These are phyloP conservation scores for Holothuria scabra DNA, from an alignment of 53 echinoderm and acorn worm genomes.

Conservation along the genomic window DNA sequence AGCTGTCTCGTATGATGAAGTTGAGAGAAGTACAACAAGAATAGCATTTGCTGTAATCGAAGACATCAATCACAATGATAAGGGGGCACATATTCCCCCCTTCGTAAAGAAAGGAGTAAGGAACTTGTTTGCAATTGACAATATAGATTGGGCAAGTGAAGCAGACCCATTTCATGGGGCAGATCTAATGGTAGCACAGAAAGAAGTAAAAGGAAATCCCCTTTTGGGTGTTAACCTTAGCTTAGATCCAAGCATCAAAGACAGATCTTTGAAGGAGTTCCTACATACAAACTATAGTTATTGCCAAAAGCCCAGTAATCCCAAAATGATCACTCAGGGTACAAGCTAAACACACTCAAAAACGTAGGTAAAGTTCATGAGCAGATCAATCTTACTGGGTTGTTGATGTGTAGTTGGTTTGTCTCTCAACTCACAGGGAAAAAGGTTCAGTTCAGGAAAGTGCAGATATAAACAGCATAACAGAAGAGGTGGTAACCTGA, in stretches of 20 bases:
- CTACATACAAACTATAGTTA: too few relatives aligned
- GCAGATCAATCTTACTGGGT: not conserved
- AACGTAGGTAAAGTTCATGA: constrained; percentile 25
- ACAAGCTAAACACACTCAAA: constrained; percentile 6
- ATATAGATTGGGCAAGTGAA: constrained; percentile 28
- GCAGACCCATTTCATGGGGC: constrained; percentile 45
- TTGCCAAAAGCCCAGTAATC: constrained; percentile 14
- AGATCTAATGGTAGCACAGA: constrained; percentile 32
- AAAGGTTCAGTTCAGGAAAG: too few relatives aligned
- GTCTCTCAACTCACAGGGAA: too few relatives aligned
- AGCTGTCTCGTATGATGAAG: constrained; percentile 32
- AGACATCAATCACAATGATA: constrained; percentile 2
- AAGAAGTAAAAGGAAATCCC: constrained; percentile 8
- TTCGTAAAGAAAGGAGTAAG: not conserved
- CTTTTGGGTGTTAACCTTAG: constrained; percentile 7
- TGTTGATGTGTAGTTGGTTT: too few relatives aligned
- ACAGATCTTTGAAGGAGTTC: too few relatives aligned
- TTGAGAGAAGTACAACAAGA: constrained; percentile 15
- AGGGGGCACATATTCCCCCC: too few relatives aligned
- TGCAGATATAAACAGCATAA: too few relatives aligned
- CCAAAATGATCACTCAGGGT: constrained; percentile 9
- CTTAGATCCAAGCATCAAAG: not conserved
- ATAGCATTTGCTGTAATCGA: constrained; percentile 14
- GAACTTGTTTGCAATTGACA: constrained; percentile 31
- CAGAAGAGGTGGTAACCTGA: too few relatives aligned